A percentile compares a stretch with the other conserved stretches of the same genome.
phyloP scores from a whole-genome alignment of 2,113 vertebrate species.

The Eudyptes chrysolophus region DNA sequence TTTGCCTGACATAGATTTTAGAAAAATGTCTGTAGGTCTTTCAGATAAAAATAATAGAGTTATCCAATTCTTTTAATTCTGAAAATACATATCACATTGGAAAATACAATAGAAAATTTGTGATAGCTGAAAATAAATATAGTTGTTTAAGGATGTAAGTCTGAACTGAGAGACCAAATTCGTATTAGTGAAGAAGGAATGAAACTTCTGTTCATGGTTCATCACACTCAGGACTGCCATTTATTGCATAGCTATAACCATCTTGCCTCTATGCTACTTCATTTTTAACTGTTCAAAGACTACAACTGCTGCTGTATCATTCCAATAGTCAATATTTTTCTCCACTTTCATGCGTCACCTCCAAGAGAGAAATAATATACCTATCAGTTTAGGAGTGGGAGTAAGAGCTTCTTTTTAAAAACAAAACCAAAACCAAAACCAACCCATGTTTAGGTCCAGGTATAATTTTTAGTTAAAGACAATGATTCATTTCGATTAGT shows the following conservation, averaged over 20 bases:
- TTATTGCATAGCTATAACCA: not conserved
- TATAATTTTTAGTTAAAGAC: not conserved
- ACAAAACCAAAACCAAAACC: not conserved
- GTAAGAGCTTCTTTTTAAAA: not conserved
- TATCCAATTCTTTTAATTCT: not conserved
- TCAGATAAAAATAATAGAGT: not conserved
- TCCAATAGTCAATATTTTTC: not conserved
- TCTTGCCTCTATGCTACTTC: not conserved
- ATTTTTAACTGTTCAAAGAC: not conserved
- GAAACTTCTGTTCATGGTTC: not conserved
- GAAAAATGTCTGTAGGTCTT: not conserved
- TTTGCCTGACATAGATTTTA: not conserved
- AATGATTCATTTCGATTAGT: not conserved
- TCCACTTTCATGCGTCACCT: not conserved
- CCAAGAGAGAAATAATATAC: not conserved
- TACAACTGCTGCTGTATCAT: not conserved
- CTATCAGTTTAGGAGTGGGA: not conserved
- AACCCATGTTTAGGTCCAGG: not conserved
- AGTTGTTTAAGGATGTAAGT: not conserved
- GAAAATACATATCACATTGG: not conserved
- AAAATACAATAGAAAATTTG: not conserved
- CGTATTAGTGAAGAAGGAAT: not conserved
- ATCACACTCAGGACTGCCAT: not conserved
- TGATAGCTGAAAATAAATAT: not conserved
- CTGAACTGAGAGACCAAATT: not conserved